Conservation (phyloP, 2,797 vertebrate species). For the Crocidura indochinensis region DNA sequence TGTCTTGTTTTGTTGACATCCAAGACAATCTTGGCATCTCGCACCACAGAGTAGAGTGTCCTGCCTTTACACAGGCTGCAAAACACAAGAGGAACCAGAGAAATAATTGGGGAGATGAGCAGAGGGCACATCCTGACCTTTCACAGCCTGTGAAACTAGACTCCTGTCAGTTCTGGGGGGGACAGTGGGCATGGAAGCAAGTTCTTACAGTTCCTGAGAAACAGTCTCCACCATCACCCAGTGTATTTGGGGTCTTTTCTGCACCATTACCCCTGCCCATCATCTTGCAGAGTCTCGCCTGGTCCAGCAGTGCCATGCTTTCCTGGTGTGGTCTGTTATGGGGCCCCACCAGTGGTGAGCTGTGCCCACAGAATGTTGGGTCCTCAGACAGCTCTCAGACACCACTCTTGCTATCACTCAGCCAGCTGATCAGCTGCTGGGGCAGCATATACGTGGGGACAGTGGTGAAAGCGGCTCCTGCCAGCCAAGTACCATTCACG, state of each 20-base stretch:
- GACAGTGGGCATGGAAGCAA: neutral
- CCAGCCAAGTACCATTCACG: neutral
- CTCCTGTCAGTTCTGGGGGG: neutral
- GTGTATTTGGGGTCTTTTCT: neutral
- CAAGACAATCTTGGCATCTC: slow-evolving; percentile 97
- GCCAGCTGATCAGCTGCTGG: neutral
- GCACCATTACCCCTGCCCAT: no score
- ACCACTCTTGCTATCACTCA: neutral
- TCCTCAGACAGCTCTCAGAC: slow-evolving; percentile 5
- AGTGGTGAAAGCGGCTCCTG: neutral
- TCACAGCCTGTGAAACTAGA: neutral
- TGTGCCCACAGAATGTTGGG: neutral
- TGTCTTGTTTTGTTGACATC: slow-evolving; percentile 99
- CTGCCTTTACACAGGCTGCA: slow-evolving; percentile 98
- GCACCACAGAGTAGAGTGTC: slow-evolving; percentile 97
- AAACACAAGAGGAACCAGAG: slow-evolving; percentile 77
- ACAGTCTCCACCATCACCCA: fast-evolving
- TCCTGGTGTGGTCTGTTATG: no score
- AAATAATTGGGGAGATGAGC: neutral
- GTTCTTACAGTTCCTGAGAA: neutral
- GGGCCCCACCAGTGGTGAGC: neutral
- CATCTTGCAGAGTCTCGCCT: neutral
- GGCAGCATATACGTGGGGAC: neutral
- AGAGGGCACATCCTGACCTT: neutral
- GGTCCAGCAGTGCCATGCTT: neutral